Evolutionary conservation across 2,797 vertebrate species (phyloP).

Genomic region (Aeoliscus strigatus): DNA sequence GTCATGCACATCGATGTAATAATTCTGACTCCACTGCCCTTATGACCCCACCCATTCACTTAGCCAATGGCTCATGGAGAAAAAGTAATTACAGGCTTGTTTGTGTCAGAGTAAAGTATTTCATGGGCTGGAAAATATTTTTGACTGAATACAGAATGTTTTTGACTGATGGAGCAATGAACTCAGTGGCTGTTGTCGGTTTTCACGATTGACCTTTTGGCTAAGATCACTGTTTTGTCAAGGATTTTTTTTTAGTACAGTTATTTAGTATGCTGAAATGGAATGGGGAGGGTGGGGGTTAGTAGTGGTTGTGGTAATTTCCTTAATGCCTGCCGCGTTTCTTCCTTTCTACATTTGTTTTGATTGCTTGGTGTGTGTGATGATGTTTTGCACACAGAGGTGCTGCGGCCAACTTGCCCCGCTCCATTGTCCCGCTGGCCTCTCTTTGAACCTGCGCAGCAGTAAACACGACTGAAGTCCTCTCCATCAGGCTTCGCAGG

Average conservation of each 20-base stretch:
- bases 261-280: constrained; percentile 38
- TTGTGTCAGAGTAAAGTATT: constrained; percentile 4
- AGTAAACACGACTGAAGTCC: constrained; percentile 71
- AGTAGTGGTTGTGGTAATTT: constrained; percentile 46
- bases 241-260: constrained; percentile 59
- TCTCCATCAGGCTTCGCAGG: constrained; percentile 61
- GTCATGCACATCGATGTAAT: constrained; percentile 45
- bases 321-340: constrained; percentile 42
- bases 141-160: constrained; percentile 21
- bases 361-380: constrained; percentile 49
- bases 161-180: constrained; percentile 18
- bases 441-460: constrained; percentile 71
- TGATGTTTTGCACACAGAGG: constrained; percentile 60
- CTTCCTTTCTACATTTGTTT: constrained; percentile 53
- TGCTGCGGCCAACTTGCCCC: constrained; percentile 54
- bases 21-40: constrained; percentile 36
- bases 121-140: constrained; percentile 39
- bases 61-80: constrained; percentile 23
- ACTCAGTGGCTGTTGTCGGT: constrained; percentile 22
- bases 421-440: constrained; percentile 70
- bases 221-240: constrained; percentile 40
- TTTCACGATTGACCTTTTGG: constrained; percentile 42
- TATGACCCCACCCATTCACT: constrained; percentile 20
- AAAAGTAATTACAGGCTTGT: constrained; percentile 12
- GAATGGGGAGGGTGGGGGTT: constrained; percentile 26